These are phyloP conservation scores for Acanthurus tractus DNA, from an alignment of 2,797 vertebrate species.

Conservation along the genomic window DNA sequence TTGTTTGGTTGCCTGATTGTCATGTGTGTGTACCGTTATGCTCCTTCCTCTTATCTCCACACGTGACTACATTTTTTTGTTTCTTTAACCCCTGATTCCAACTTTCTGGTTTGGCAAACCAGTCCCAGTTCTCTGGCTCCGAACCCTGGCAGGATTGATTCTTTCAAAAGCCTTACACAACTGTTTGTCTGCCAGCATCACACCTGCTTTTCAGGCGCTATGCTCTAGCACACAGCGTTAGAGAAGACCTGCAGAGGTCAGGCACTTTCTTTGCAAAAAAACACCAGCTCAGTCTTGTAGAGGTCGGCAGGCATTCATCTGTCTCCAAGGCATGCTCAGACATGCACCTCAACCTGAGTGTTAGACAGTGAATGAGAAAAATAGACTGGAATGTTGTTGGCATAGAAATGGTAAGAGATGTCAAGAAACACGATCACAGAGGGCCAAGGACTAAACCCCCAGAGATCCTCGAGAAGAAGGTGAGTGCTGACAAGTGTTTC, in stretches of 20 bases:
- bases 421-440: conserved; percentile 30
- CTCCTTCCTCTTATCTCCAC: background rate
- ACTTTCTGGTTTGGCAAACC: background rate
- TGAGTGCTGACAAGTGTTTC: background rate
- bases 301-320: conserved; percentile 12
- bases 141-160: background rate
- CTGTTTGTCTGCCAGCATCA: background rate
- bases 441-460: conserved; percentile 28
- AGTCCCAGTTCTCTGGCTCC: background rate
- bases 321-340: conserved; percentile 27
- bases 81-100: background rate
- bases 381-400: conserved; percentile 19
- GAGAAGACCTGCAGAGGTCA: background rate
- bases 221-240: background rate
- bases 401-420: conserved; percentile 23
- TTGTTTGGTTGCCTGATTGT: background rate
- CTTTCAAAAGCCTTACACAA: background rate
- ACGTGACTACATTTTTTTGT: background rate
- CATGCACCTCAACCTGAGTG: conserved; percentile 14
- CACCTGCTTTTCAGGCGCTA: background rate
- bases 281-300: conserved; percentile 6
- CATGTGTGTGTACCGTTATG: background rate
- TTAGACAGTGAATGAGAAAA: conserved; percentile 23
- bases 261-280: background rate
- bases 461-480: background rate